Percentiles rank a stretch among this genome's conserved stretches.
phyloP scores from a whole-genome alignment of 2,113 vertebrate species.

The Strigops habroptila region DNA sequence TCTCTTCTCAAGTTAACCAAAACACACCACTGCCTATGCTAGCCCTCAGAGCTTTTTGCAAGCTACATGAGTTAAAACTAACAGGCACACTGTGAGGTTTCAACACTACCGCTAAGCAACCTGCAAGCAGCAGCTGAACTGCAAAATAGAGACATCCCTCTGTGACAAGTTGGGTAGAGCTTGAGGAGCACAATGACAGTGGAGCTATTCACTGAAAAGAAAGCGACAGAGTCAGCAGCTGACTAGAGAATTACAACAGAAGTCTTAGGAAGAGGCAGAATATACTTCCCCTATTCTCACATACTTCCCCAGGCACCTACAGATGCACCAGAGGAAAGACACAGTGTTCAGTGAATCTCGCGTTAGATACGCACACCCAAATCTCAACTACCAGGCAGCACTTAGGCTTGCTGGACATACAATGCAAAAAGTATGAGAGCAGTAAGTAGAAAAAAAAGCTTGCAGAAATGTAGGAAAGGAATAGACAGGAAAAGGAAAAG shows the following conservation, averaged over 20 bases:
- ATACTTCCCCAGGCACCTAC: background rate
- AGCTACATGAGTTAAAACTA: background rate
- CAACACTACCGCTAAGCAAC: background rate
- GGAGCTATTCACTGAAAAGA: background rate
- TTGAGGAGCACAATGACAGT: background rate
- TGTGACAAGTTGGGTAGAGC: background rate
- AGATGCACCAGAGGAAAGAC: background rate
- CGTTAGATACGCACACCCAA: background rate
- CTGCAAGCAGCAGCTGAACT: background rate
- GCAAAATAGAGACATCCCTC: background rate
- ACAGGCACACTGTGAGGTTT: background rate
- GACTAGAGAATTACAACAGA: background rate
- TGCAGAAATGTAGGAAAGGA: background rate
- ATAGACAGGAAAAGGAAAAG: background rate
- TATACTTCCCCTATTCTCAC: background rate
- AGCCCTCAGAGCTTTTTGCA: background rate
- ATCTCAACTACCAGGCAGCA: background rate
- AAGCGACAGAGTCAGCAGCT: conserved; percentile 1
- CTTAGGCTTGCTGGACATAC: background rate
- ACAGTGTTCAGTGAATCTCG: fast-evolving
- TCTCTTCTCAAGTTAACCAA: background rate
- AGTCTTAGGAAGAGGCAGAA: background rate
- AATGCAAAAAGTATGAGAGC: background rate
- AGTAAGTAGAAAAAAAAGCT: background rate
- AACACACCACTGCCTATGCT: fast-evolving